These are phyloP conservation scores for Pseudochaenichthys georgianus DNA, from an alignment of 2,797 vertebrate genomes.

Conservation along the genomic window DNA sequence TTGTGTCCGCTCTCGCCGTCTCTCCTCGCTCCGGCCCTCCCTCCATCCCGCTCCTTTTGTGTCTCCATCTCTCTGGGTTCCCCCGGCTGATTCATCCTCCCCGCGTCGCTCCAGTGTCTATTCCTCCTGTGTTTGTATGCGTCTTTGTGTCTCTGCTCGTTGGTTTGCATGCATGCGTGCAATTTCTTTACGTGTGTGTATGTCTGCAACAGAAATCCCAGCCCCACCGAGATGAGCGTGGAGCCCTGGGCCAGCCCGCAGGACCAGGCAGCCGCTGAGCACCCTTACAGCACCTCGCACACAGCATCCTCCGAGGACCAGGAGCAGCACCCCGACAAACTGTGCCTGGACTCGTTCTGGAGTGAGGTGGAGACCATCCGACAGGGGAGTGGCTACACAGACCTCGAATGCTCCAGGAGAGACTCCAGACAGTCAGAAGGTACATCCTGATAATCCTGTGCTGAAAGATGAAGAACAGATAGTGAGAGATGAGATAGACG, in stretches of 20 bases:
- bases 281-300: constrained; percentile 45
- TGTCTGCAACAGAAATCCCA: constrained; percentile 80
- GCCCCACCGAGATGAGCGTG: constrained; percentile 87
- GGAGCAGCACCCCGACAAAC: constrained; percentile 83
- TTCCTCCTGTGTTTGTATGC: constrained; percentile 48
- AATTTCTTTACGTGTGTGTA: constrained; percentile 78
- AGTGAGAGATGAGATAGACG: background rate
- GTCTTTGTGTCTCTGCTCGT: constrained; percentile 58
- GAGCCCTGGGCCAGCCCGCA: constrained; percentile 82
- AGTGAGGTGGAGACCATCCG: constrained; percentile 91
- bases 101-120: constrained; percentile 29
- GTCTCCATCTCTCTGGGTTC: constrained; percentile 65
- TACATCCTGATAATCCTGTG: constrained; percentile 60
- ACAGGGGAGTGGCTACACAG: constrained; percentile 83
- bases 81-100: constrained; percentile 42
- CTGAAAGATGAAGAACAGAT: background rate
- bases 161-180: constrained; percentile 76
- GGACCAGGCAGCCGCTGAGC: constrained; percentile 79
- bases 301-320: constrained; percentile 64
- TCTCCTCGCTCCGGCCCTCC: constrained; percentile 61
- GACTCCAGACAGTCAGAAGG: constrained; percentile 90
- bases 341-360: constrained; percentile 92
- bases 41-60: constrained; percentile 74
- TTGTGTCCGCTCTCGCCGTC: constrained; percentile 70
- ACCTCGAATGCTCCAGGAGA: constrained; percentile 82